Base-by-base conservation (phyloP, 2,797 vertebrate species). In the Mustela erminea region DNA sequence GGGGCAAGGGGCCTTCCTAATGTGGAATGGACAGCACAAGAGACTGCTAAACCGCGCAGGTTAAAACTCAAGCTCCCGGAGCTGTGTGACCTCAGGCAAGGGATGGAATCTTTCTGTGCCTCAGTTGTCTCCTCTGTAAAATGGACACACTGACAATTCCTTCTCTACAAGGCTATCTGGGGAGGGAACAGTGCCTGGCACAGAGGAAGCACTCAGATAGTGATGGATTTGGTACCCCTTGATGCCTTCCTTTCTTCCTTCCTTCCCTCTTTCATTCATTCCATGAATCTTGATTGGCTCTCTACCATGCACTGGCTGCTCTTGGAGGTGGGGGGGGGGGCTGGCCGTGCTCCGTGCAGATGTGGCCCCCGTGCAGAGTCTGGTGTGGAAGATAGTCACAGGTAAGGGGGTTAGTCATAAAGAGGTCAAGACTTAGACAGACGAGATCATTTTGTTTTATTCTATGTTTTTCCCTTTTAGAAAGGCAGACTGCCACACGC, bases 331-430 rank as follows among this genome's bases (percentile, higher is more conserved):
- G 49, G 14, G 11, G 52, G 17, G 5, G 5, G 52, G 52, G 52
- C 14, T 32, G 58, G 74, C 20, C 1, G 29, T 52, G 77, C 77
- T 38, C 8, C 1, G 15, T 46, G 32, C 74, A 35, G 41, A 25
- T 15, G 38, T 3, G 3, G 18, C 32, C 35, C 1, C 13, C 1
- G 5, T 1, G 13, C 29, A 12, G 10, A 32, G 41, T 58, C 56
- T 27, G n/a, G 23, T 3, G 56, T 23, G 23, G 32, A 60, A 60
- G 87, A 20, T 14, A 49, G 46, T n/a, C 15, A 78, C 56, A 75
- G 35, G 35, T 9, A 72, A 77, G 20, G 20, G 14, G 43, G 35
- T 14, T 46, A n/a, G n/a, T 41, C 25, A 20, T 32, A 64, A 86
- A 54, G 32, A 52, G 81, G 35, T 43, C 38, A 74, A 74, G 38